Conservation (phyloP, 2,113 vertebrate genomes). For the Pandion haliaetus region DNA sequence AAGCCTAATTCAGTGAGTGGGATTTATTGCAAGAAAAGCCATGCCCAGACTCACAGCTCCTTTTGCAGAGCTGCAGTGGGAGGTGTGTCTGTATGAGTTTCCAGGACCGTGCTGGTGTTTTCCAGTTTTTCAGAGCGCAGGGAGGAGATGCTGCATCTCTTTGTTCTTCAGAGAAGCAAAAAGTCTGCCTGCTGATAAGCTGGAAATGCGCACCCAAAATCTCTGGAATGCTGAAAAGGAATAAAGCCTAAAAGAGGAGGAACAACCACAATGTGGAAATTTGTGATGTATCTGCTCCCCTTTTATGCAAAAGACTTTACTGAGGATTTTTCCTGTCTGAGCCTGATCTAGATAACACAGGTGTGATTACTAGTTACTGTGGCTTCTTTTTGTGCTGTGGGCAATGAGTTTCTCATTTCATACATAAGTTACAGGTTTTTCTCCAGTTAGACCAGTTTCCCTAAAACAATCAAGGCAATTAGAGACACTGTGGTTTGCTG, state of each 20-base stretch:
- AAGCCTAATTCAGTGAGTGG: fast-evolving
- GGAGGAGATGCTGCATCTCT: not conserved
- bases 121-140: not conserved
- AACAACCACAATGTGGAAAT: not conserved
- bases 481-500: not conserved
- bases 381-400: not conserved
- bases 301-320: not conserved
- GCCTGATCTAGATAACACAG: not conserved
- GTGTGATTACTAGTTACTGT: not conserved
- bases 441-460: not conserved
- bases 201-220: not conserved
- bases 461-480: not conserved
- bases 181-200: not conserved
- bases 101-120: fast-evolving
- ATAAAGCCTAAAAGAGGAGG: not conserved
- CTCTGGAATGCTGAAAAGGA: not conserved
- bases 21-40: not conserved
- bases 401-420: not conserved
- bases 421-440: not conserved
- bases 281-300: not conserved
- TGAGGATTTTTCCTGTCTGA: not conserved
- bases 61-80: not conserved
- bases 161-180: not conserved
- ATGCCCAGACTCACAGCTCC: not conserved
- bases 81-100: fast-evolving